Conservation (phyloP, 2,888 invertebrate species). For the Torymus texanus region DNA sequence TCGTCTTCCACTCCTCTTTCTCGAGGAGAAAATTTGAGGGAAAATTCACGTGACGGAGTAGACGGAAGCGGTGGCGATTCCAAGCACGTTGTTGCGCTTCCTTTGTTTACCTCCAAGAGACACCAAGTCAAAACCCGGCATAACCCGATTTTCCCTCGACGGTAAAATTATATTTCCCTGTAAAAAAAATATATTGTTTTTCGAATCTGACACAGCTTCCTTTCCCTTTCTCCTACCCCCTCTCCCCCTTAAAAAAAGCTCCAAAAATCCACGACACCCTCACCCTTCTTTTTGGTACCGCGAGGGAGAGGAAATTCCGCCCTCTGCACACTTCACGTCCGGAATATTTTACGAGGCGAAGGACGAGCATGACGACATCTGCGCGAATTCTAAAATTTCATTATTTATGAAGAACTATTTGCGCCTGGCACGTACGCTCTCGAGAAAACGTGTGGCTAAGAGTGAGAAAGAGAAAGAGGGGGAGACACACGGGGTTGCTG, state of each 20-base stretch:
- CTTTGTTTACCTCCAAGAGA: conserved; percentile 36
- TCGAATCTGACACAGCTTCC: background rate
- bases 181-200: conserved; percentile 24
- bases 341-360: conserved; percentile 56
- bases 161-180: conserved; percentile 5
- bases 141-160: conserved; percentile 16
- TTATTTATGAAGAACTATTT: conserved; percentile 59
- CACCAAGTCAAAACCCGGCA: conserved; percentile 2
- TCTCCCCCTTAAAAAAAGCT: background rate
- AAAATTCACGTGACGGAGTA: background rate
- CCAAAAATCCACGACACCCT: conserved; percentile 15
- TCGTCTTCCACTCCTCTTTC: background rate
- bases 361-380: conserved; percentile 52
- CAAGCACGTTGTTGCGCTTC: conserved; percentile 35
- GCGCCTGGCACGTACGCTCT: conserved; percentile 39
- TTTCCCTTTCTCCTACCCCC: no score
- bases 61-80: conserved; percentile 17
- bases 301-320: conserved; percentile 21
- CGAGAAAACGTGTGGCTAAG: no score
- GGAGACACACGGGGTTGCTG: conserved; percentile 5
- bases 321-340: conserved; percentile 27
- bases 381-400: conserved; percentile 56
- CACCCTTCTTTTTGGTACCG: background rate
- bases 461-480: background rate
- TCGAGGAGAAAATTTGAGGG: conserved; percentile 9